Base-by-base conservation (phyloP, 2,797 vertebrate species). In the Australoheros facetus region DNA sequence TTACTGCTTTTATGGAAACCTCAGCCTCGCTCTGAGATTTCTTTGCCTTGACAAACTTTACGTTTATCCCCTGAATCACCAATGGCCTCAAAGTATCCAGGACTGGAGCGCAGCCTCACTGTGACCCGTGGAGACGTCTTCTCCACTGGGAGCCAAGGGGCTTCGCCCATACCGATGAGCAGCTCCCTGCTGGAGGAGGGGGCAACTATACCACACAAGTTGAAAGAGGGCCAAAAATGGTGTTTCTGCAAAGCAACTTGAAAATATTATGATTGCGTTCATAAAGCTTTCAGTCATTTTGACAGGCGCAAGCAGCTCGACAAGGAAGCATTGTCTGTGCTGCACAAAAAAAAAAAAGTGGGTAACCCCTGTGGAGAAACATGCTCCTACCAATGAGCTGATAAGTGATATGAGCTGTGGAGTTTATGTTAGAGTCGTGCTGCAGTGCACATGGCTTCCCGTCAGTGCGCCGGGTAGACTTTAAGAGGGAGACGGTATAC, bases 121-220 rank as follows among this genome's bases (percentile, higher is more conserved):
- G 19, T 92, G 93, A 95, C 90, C 85, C 82, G 4, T 45, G 77
- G 74, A 92, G 81, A 88, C 64, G 73, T 81, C 58, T 82, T 81
- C 79, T 88, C 90, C 88, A 0, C 75, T 23, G 88, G 85, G 87
- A 88, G 2, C 77, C 7, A 19, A 51, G 45, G 75, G 77, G 58
- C 84, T 89, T 92, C 84, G 87, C 85, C 83, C 87, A 1, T 23
- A 80, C 80, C 80, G 51, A 79, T 42, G 73, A 17, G 77, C 55
- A 78, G 85, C 85, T 87, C 64, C 80, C 32, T 84, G 84, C 75
- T 88, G 73, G 37, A 80, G 87, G 88, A 87, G 79, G 78, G 37
- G 37, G 2, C 87, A 79, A 53, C 79, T 75, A 79, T 90, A 84
- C 94, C 94, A 94, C 93, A 95, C 92, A 94, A 71, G 92, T 79